Percentiles rank a stretch among this genome's conserved stretches.
These are phyloP conservation scores for Gnathonemus echidnorhynchus DNA, from an alignment of 2,113 vertebrate species.

Conservation along the genomic window DNA sequence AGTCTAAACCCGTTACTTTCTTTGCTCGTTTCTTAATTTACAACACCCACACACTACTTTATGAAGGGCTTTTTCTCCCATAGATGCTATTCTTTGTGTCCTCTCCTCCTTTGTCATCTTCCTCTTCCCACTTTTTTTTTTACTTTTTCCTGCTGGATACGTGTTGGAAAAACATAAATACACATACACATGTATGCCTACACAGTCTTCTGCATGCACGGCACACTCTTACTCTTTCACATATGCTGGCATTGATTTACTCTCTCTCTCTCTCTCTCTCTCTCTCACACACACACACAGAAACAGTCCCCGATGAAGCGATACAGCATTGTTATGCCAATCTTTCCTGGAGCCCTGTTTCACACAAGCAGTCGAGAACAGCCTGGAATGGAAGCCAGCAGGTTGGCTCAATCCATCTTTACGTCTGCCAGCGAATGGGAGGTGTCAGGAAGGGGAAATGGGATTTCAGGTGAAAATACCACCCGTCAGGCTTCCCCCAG, in stretches of 20 bases:
- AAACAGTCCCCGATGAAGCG: neutral
- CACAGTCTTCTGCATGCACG: neutral
- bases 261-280: neutral
- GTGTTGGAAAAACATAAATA: neutral
- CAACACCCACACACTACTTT: neutral
- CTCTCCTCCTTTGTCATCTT: neutral
- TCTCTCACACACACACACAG: neutral
- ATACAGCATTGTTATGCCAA: neutral
- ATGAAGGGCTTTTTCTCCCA: neutral
- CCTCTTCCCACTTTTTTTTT: neutral
- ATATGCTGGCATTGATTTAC: neutral
- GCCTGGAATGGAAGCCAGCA: neutral
- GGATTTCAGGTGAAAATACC: conserved; percentile 10
- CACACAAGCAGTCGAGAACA: neutral
- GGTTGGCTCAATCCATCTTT: neutral
- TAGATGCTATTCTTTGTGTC: neutral
- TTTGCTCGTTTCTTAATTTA: neutral
- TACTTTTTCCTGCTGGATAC: neutral
- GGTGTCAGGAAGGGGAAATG: neutral
- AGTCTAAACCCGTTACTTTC: neutral
- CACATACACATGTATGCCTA: neutral
- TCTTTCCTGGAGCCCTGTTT: neutral
- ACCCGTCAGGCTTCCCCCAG: neutral
- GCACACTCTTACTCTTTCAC: neutral
- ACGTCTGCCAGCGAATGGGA: neutral